phyloP scores from a whole-genome alignment of 2,113 vertebrate species.

The Sinosuthora webbiana region DNA sequence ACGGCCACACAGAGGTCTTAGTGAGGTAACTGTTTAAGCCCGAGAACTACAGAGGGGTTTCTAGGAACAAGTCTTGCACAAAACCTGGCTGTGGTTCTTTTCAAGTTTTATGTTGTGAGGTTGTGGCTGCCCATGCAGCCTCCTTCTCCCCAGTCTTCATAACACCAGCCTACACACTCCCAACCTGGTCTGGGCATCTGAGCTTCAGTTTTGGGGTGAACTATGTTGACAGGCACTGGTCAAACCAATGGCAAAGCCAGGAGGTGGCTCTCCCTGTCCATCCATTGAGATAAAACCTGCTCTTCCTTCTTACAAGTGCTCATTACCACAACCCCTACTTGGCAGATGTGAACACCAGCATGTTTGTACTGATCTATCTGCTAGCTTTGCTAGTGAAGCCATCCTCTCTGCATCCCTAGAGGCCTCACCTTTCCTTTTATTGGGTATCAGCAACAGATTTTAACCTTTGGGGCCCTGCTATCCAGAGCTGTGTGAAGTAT shows the following conservation, averaged over 20 bases:
- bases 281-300: background rate
- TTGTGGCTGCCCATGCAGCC: background rate
- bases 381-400: background rate
- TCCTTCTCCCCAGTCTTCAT: rapidly evolving
- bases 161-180: background rate
- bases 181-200: background rate
- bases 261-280: background rate
- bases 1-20: background rate
- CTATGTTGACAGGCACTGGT: rapidly evolving
- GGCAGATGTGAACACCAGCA: background rate
- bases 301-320: background rate
- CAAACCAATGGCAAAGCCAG: background rate
- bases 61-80: background rate
- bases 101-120: background rate
- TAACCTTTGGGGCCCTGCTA: background rate
- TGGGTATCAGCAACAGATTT: background rate
- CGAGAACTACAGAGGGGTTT: background rate
- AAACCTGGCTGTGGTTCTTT: background rate
- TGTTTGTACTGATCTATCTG: background rate
- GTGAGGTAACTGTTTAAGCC: background rate
- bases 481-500: background rate
- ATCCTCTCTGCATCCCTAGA: background rate
- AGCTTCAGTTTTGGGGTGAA: background rate
- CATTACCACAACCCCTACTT: background rate
- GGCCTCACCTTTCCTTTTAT: background rate